phyloP scores from a whole-genome alignment of 2,113 vertebrate genomes.

The Haemorhous mexicanus region DNA sequence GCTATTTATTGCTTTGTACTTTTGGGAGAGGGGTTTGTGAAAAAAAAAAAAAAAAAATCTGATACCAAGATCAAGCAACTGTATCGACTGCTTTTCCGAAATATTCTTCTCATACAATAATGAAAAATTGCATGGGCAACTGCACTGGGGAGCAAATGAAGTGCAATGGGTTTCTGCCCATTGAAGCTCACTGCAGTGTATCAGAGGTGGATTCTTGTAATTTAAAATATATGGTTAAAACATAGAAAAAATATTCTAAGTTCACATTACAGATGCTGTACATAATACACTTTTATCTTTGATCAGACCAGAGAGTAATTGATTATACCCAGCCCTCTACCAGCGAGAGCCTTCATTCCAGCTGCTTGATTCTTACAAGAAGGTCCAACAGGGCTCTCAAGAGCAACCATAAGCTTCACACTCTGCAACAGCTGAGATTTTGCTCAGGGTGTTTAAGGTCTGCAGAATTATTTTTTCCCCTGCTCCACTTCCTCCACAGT shows the following conservation, averaged over 20 bases:
- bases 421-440: conserved; percentile 1
- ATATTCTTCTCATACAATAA: background rate
- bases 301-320: background rate
- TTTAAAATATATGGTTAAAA: background rate
- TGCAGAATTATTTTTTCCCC: background rate
- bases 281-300: background rate
- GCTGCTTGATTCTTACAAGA: background rate
- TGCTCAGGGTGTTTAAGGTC: conserved; percentile 11
- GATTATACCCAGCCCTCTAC: background rate
- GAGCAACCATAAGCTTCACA: background rate
- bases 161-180: background rate
- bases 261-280: background rate
- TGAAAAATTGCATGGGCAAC: background rate
- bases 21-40: background rate
- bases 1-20: conserved; percentile 18
- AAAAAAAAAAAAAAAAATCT: background rate
- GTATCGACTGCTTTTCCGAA: background rate
- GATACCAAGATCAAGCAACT: background rate
- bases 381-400: background rate
- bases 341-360: background rate
- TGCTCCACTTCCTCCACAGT: conserved; percentile 3
- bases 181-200: background rate
- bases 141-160: background rate
- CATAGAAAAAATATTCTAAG: background rate
- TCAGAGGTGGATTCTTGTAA: background rate